Base-by-base conservation (phyloP, 2,113 vertebrate genomes). In the Miniopterus natalensis region DNA sequence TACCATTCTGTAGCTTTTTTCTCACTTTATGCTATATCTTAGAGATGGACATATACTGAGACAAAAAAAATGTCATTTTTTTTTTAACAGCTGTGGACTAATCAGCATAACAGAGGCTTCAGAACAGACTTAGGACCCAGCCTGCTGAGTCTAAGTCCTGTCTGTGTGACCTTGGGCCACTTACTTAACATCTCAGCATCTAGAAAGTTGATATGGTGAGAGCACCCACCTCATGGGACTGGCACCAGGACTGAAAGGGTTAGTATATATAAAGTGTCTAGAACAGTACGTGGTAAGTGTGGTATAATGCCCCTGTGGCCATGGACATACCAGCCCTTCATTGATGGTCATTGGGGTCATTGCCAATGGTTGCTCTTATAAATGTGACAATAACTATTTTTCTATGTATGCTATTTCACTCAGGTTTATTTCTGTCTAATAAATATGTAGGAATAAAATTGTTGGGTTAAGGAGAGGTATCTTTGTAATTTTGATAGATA, bases 401-500 rank as follows among this genome's bases (percentile, higher is more conserved):
- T 10, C 1, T 17, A 1, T 61, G 21, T 29, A 20, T 40, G n/a
- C 1, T 10, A 49, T 61, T 92, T 65, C 20, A 53, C 21, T 87
- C 6, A 0, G n/a, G 57, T 86, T 29, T 53, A 18, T 90, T 20
- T 63, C 49, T n/a, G 3, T 11, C 21, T 57, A 66, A 84, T 36
- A 68, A 93, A 68, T 63, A 74, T 27, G 7, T 40, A n/a, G 13
- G 17, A 77, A 88, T 79, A 15, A 87, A 84, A 55, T 31, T 51
- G 29, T n/a, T 61, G 27, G 11, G 25, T 81, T 47, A 74, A 78
- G 18, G 42, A 92, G 18, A 78, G 53, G 27, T 68, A 75, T 31
- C 27, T 71, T 77, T 79, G 66, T 90, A 88, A 90, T 95, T 94
- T 95, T 84, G 74, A 55, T 55, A 92, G 63, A 59, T 85, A 88